Evolutionary conservation across 2,888 invertebrate genomes (phyloP).

Genomic region (Auanema freiburgensis): DNA sequence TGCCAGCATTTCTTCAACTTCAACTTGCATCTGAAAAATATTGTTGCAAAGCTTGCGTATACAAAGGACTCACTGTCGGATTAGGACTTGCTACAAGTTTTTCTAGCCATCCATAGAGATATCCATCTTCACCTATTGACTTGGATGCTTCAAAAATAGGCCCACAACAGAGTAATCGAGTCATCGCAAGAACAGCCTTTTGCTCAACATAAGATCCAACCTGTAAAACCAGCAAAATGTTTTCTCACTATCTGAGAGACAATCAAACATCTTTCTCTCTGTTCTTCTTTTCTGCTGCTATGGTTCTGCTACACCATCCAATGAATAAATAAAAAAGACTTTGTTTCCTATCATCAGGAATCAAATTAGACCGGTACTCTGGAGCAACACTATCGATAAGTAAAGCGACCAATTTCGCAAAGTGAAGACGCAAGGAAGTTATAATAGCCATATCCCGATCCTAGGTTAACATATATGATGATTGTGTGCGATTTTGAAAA

Average conservation of each 20-base stretch:
- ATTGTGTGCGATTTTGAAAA: too few relatives aligned
- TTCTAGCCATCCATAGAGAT: constrained; percentile 89
- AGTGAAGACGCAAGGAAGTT: constrained; percentile 86
- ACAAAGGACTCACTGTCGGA: constrained; percentile 59
- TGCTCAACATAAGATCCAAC: constrained; percentile 67
- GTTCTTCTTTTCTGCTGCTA: constrained; percentile 42
- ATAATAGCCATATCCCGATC: constrained; percentile 85
- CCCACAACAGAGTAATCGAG: constrained; percentile 90
- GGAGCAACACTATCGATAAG: constrained; percentile 74
- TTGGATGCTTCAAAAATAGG: constrained; percentile 80
- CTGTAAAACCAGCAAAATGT: constrained; percentile 22
- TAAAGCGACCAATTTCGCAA: constrained; percentile 88
- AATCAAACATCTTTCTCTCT: constrained; percentile 13
- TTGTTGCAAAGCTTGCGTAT: neutral
- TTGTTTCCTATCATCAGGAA: constrained; percentile 83
- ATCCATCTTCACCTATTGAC: constrained; percentile 73
- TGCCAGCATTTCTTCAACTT: constrained; percentile 90
- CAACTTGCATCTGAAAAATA: constrained; percentile 77
- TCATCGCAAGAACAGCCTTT: constrained; percentile 81
- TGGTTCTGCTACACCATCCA: constrained; percentile 82
- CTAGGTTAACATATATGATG: too few relatives aligned
- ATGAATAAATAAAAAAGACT: constrained; percentile 88
- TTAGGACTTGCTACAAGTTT: constrained; percentile 84
- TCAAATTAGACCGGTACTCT: constrained; percentile 66
- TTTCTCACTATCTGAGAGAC: neutral